These are phyloP conservation scores for Dasypus novemcinctus DNA, from an alignment of 2,113 vertebrate genomes.

Conservation along the genomic window DNA sequence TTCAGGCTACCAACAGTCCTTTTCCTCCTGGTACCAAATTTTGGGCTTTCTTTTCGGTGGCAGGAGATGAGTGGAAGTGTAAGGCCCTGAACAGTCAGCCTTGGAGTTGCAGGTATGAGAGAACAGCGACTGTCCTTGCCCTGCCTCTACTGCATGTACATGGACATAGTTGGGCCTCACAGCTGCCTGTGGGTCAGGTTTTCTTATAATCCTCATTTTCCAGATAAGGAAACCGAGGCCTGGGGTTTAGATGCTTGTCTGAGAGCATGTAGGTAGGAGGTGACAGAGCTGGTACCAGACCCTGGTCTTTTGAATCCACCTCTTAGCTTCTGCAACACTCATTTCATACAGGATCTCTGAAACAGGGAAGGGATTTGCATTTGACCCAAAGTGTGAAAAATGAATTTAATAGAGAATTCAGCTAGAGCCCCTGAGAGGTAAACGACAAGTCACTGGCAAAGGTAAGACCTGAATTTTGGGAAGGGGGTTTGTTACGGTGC, in stretches of 20 bases:
- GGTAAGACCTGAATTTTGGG: background rate
- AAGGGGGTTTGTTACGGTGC: background rate
- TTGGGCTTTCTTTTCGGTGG: background rate
- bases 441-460: background rate
- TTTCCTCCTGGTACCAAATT: background rate
- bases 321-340: background rate
- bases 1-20: background rate
- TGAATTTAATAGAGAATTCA: background rate
- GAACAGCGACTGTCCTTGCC: background rate
- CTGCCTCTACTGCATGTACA: accelerated
- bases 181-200: background rate
- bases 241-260: background rate
- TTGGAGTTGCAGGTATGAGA: background rate
- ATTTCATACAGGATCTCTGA: background rate
- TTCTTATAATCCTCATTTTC: background rate
- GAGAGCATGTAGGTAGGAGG: background rate
- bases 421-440: background rate
- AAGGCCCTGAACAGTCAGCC: background rate
- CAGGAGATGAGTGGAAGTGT: background rate
- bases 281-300: background rate
- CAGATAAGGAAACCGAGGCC: background rate
- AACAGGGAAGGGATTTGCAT: background rate
- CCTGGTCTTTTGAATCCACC: background rate
- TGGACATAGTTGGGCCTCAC: background rate
- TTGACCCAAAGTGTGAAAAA: background rate